Evolutionary conservation across 2,797 vertebrate genomes (phyloP).

Genomic region (Vultur gryphus): DNA sequence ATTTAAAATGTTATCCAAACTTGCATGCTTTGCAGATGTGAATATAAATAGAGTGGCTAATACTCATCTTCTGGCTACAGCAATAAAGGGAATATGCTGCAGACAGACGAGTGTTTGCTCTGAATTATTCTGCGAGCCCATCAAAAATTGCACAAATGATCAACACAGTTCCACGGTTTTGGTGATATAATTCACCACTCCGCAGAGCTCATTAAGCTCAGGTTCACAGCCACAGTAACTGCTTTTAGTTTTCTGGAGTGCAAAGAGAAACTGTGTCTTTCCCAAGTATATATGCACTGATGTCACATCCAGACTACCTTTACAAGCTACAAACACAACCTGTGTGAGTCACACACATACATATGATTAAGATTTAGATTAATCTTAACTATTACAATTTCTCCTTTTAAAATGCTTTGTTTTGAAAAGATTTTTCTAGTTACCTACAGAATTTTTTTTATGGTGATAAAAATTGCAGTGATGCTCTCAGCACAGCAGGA

Average conservation of each 20-base stretch:
- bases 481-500: background rate
- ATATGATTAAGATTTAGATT: background rate
- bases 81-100: background rate
- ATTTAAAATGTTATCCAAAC: background rate
- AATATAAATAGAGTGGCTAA: background rate
- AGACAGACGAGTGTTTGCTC: background rate
- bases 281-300: background rate
- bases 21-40: background rate
- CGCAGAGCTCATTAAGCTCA: background rate
- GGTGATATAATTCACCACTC: background rate
- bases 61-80: background rate
- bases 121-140: background rate
- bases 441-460: background rate
- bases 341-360: rapidly evolving
- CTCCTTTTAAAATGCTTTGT: background rate
- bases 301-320: background rate
- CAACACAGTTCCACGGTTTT: background rate
- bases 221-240: background rate
- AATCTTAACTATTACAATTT: background rate
- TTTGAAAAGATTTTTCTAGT: background rate
- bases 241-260: background rate
- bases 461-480: background rate
- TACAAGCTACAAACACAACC: background rate
- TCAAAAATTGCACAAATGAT: background rate
- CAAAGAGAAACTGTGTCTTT: background rate